Conservation (phyloP, 2,888 invertebrate species). For the Acleris holmiana region DNA sequence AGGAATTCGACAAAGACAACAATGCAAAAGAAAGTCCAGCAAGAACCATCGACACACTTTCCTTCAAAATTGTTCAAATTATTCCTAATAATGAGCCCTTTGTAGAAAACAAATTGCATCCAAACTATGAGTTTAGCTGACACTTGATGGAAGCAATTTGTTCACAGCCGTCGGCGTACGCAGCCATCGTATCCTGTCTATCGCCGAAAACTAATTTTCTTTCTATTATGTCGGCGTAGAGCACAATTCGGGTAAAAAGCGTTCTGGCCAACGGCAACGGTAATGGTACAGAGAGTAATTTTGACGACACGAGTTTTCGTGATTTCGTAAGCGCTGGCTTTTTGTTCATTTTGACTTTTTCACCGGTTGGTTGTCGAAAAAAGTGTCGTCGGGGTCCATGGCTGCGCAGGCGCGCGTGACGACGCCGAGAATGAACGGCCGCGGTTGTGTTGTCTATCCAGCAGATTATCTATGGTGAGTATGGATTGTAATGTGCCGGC, state of each 20-base stretch:
- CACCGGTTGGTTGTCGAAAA: conserved; percentile 53
- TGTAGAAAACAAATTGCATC: conserved; percentile 57
- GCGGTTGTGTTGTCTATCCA: no score
- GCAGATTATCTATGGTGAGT: no score
- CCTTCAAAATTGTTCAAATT: conserved; percentile 51
- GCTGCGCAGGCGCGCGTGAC: conserved; percentile 59
- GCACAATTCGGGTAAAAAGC: conserved; percentile 41
- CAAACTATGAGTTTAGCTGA: conserved; percentile 62
- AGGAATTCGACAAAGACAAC: conserved; percentile 37
- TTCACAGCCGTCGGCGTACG: conserved; percentile 50
- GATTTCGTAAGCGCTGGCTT: conserved; percentile 66
- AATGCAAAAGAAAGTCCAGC: conserved; percentile 44
- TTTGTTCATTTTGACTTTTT: conserved; percentile 64
- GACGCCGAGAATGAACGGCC: conserved; percentile 28
- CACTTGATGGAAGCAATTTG: conserved; percentile 65
- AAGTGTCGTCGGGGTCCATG: conserved; percentile 66
- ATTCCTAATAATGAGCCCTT: conserved; percentile 56
- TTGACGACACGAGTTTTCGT: conserved; percentile 74
- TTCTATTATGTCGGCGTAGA: conserved; percentile 43
- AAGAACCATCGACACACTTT: conserved; percentile 46
- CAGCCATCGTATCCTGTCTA: conserved; percentile 28
- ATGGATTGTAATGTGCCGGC: no score
- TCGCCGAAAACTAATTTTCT: conserved; percentile 27
- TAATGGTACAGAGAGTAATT: conserved; percentile 54
- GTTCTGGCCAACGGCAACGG: conserved; percentile 24